Evolutionary conservation across 2,113 vertebrate species (phyloP), one percentile per base, ranked within the genome.

Genomic region (Aramus guarauna): DNA sequence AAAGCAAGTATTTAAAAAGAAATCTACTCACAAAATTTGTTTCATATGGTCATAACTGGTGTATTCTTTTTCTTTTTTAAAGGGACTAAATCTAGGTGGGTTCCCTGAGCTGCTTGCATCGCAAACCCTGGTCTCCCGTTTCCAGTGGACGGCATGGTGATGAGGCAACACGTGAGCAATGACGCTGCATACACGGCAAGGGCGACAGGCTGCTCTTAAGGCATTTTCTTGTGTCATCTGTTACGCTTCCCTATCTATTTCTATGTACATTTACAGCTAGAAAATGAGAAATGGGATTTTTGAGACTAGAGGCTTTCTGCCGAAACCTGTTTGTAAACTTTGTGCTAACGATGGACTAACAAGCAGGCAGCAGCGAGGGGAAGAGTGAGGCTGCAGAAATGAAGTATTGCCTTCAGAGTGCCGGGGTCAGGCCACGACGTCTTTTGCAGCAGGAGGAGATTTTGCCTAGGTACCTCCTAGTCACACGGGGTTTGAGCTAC

Each of bases 221-320:
- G 94, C 95, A 95, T 91, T 87, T 93, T 95, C 95, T 94, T 82
- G 94, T 78, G 83, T 95, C 83, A 63, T 80, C 63, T 71, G 47
- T 67, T 80, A 85, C 4, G 27, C 62, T 87, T 62, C 79, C 53
- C 92, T 69, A 36, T 13, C 79, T 85, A 37, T 16, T 92, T 43
- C 83, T 94, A 87, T 83, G 66, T 95, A 92, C 62, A 94, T 66
- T 89, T 67, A 53, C 8, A 3, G 62, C 80, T 87, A 94, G 53
- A 91, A 92, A 95, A 87, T 45, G 71, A 91, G 80, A 87, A 89
- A 37, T 34, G 9, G 0, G 8, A 16, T 36, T 83, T 66, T 34
- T 18, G 39, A 81, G 86, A 67, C 50, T 60, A 53, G 16, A 82
- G 78, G 74, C 84, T 77, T 95, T 79, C 55, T 48, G 69, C 45